Conservation (phyloP, 1,140 invertebrate species). For the Belonocnema kinseyi region DNA sequence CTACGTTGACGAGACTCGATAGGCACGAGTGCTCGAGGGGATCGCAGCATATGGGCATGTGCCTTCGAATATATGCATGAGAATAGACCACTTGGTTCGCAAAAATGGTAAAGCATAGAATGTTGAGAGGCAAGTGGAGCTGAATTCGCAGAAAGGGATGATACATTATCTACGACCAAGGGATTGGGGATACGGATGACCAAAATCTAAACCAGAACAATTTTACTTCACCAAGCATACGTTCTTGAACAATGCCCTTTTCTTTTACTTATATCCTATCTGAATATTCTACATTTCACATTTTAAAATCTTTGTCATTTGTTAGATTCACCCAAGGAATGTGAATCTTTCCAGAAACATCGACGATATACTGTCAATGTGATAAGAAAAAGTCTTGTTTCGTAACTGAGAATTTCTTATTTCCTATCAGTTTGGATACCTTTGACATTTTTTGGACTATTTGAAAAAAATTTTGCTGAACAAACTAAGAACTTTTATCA, state of each 20-base stretch:
- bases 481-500: too few species aligned
- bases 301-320: too few species aligned
- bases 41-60: constrained; percentile 51
- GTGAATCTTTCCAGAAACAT: too few species aligned
- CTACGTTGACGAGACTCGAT: constrained; percentile 43
- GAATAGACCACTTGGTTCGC: constrained; percentile 60
- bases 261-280: constrained; percentile 13
- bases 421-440: too few species aligned
- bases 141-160: constrained; percentile 58
- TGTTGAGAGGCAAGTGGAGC: constrained; percentile 56
- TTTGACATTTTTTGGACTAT: too few species aligned
- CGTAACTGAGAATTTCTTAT: too few species aligned
- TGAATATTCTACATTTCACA: background rate
- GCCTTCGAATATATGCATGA: constrained; percentile 59
- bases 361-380: too few species aligned
- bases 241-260: constrained; percentile 26
- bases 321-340: too few species aligned
- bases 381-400: too few species aligned
- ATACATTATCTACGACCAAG: constrained; percentile 48
- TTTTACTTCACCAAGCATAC: constrained; percentile 41
- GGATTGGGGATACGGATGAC: constrained; percentile 31
- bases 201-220: constrained; percentile 34
- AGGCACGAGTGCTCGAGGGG: constrained; percentile 49
- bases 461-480: too few species aligned
- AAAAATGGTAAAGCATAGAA: constrained; percentile 50